Evolutionary conservation across 2,888 invertebrate species (phyloP), one percentile per base, ranked within the genome.

Genomic region (Coleophora flavipennella): DNA sequence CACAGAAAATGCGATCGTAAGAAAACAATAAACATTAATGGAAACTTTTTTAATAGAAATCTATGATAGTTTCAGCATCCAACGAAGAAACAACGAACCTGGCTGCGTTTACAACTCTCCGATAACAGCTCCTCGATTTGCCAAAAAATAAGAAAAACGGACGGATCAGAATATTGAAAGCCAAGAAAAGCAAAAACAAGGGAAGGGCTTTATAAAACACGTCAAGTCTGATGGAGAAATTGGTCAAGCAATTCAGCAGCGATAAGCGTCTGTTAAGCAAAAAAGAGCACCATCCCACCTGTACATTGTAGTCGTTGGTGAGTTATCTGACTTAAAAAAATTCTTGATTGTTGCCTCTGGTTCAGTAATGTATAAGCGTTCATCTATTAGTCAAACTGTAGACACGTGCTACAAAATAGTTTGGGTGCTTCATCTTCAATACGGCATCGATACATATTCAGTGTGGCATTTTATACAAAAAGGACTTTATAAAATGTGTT

Each of bases 381-480:
- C 29, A 2, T 39, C 31, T 34, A 38, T 39, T 14, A 26, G 39
- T 13, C 12, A 29, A 12, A 33, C 42, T n/a, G 32, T 42, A 8
- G 42, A 42, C 8, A 33, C 37, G 9, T 42, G 42, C 12, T 42
- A 33, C 12, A 42, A 42, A 37, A 26, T 26, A 26, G 34, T 39
- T 31, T 42, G 36, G 40, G 31, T 35, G 2, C 35, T 43, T 12
- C 40, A 43, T 20, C 4, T 26, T 8, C 32, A 40, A 11, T 43
- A 40, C 28, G 12, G 32, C 13, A 6, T n/a, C 20, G 40, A 43
- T 10, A 38, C 27, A 8, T 38, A 38, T 25, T 28, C 29, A 12
- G 11, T 33, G 2, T 43, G 43, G 43, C 29, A 35, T 35, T 43
- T 43, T 13, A 35, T 40, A 13, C 43, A 43, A 36, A 38, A 27